Base-by-base conservation (phyloP, 2,797 vertebrate species). In the Myotis findleyi region DNA sequence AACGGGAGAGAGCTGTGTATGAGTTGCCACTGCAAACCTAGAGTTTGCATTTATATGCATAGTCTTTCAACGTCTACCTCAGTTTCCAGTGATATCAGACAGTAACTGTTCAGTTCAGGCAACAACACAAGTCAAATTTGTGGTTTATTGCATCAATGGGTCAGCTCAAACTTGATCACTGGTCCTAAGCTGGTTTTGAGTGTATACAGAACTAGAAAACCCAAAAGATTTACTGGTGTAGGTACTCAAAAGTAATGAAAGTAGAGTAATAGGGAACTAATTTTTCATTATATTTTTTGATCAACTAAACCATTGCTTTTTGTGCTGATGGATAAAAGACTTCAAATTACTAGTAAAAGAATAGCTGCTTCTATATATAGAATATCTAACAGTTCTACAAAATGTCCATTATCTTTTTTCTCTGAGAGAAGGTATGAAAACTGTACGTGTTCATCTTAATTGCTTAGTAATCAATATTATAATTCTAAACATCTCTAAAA, bases 401-500 rank as follows among this genome's bases (percentile, higher is more conserved):
- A 84, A 55, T 44, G 8, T 84, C 76, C n/a, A 53, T 57, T 20
- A 88, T 5, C 6, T 21, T 51, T 51, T 87, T 84, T 68, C 71
- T 81, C 23, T 23, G 33, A 49, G 30, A 84, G 9, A 10, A 62
- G 16, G 27, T 49, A 17, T 71, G 57, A 80, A 93, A 86, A 91
- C 6, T 41, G 0, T 66, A 72, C 57, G 7, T 90, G 18, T 85
- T 25, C 25, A 33, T 55, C 27, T 72, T 93, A 64, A 36, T 68
- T 91, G 30, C 7, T 92, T 11, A 59, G 21, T 7, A 77, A 73
- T 59, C 66, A 72, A 41, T 82, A 64, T 68, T 6, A 41, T 27
- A 94, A 25, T 41, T 47, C 57, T 53, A 79, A 72, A 85, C 13
- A 59, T 76, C 11, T 89, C 62, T 89, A 41, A 77, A 87, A 90